These are phyloP conservation scores for Stegostoma tigrinum DNA, from an alignment of 2,113 vertebrate genomes.

Conservation along the genomic window DNA sequence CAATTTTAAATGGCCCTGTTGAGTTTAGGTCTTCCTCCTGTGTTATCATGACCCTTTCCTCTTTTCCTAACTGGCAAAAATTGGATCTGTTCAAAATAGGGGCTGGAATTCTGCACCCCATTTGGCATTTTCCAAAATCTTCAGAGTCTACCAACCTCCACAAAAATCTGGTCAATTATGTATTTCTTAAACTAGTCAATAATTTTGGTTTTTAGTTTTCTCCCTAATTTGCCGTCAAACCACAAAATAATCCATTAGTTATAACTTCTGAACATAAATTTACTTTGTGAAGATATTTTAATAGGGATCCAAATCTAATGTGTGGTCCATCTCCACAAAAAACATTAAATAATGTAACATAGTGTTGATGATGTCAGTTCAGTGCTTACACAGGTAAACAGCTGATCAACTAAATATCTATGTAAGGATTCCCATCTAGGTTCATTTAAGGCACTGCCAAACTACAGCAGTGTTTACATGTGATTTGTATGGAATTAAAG, in stretches of 20 bases:
- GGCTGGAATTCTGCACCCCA: too few species aligned
- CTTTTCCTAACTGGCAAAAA: not conserved
- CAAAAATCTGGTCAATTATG: not conserved
- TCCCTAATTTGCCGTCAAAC: not conserved
- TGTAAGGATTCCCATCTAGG: constrained; percentile 6
- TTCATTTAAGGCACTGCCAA: not conserved
- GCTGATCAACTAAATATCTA: not conserved
- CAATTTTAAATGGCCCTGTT: not conserved
- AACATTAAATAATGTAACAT: not conserved
- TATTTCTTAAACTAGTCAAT: not conserved
- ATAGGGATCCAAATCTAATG: not conserved
- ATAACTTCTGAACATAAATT: not conserved
- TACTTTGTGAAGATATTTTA: not conserved
- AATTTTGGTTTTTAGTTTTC: not conserved
- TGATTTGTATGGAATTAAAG: not conserved
- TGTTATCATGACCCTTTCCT: not conserved
- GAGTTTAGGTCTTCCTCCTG: not conserved
- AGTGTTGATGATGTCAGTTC: not conserved
- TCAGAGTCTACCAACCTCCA: too few species aligned
- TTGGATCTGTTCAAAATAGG: too few species aligned
- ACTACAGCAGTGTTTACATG: not conserved
- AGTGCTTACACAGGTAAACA: not conserved
- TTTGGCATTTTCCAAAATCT: too few species aligned
- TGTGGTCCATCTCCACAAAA: not conserved
- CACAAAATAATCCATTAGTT: not conserved